Percentiles rank a stretch among this genome's conserved stretches.
These are phyloP conservation scores for Ceratitis capitata DNA, from an alignment of 1,140 invertebrate genomes.

Conservation along the genomic window DNA sequence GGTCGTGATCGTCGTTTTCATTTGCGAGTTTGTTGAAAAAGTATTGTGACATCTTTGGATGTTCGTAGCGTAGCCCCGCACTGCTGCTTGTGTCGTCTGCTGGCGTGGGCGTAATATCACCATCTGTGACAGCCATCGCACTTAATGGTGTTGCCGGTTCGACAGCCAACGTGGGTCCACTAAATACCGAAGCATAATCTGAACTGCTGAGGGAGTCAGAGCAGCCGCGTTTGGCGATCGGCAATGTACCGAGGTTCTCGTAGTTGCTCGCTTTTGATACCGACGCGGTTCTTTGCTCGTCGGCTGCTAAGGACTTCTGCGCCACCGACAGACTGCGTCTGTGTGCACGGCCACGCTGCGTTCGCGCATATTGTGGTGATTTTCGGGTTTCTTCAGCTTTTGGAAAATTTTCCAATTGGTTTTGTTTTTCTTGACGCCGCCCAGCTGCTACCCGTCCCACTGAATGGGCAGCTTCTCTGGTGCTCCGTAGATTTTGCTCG, in stretches of 20 bases:
- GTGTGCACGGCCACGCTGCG: constrained; percentile 24
- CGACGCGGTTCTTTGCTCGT: not conserved
- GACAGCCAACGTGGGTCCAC: constrained; percentile 51
- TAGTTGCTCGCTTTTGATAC: constrained; percentile 47
- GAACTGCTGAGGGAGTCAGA: constrained; percentile 62
- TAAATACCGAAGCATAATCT: constrained; percentile 64
- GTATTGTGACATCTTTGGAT: constrained; percentile 63
- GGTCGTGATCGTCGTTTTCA: not conserved
- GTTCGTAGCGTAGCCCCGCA: constrained; percentile 55
- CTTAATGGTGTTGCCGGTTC: not conserved
- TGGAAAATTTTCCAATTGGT: not conserved
- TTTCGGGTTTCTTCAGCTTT: not conserved
- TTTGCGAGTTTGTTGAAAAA: constrained; percentile 55
- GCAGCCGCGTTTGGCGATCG: constrained; percentile 46
- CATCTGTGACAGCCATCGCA: not conserved
- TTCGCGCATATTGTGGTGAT: constrained; percentile 5
- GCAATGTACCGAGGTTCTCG: constrained; percentile 56
- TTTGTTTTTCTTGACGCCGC: constrained; percentile 41
- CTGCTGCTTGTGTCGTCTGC: constrained; percentile 15
- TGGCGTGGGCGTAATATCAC: not conserved
- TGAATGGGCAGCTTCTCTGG: constrained; percentile 54
- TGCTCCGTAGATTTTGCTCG: constrained; percentile 45
- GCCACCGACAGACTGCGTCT: constrained; percentile 57
- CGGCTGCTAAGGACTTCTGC: not conserved
- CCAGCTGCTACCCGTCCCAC: constrained; percentile 54